A percentile compares a stretch with the other conserved stretches of the same genome.
Evolutionary conservation across 2,888 invertebrate species (phyloP).

Genomic region (Troides oblongomaculatus): DNA sequence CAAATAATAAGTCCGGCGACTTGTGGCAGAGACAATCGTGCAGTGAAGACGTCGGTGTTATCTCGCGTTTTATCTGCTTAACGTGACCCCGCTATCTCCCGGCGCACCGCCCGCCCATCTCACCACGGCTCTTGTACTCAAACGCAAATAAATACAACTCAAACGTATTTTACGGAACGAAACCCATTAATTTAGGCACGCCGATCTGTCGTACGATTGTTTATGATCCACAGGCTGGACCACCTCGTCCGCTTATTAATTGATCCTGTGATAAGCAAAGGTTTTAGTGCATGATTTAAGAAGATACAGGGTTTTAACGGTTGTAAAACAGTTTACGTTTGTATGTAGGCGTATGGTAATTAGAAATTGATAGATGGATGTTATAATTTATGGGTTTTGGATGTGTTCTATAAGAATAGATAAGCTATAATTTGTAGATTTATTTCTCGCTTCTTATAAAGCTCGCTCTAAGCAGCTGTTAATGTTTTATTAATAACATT

Average conservation of each 20-base stretch:
- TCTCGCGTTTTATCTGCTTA: constrained; percentile 68
- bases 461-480: constrained; percentile 4
- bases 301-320: constrained; percentile 14
- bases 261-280: constrained; percentile 62
- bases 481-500: constrained; percentile 1
- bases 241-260: constrained; percentile 74
- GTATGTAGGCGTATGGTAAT: constrained; percentile 18
- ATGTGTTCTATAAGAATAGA: constrained; percentile 10
- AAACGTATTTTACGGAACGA: constrained; percentile 43
- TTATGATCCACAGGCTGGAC: constrained; percentile 59
- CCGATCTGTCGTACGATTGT: constrained; percentile 68
- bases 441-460: constrained; percentile 10
- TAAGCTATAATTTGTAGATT: constrained; percentile 19
- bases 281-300: constrained; percentile 18
- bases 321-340: constrained; percentile 11
- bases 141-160: constrained; percentile 45
- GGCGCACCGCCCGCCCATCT: constrained; percentile 69
- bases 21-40: constrained; percentile 59
- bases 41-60: constrained; percentile 65
- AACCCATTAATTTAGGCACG: constrained; percentile 70
- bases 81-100: constrained; percentile 74
- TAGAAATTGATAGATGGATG: constrained; percentile 16
- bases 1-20: constrained; percentile 30
- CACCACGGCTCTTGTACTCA: constrained; percentile 41
- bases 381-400: constrained; percentile 7